Percentiles rank a stretch among this genome's conserved stretches.
phyloP scores from a whole-genome alignment of 2,113 vertebrate genomes.

The Takifugu bimaculatus region DNA sequence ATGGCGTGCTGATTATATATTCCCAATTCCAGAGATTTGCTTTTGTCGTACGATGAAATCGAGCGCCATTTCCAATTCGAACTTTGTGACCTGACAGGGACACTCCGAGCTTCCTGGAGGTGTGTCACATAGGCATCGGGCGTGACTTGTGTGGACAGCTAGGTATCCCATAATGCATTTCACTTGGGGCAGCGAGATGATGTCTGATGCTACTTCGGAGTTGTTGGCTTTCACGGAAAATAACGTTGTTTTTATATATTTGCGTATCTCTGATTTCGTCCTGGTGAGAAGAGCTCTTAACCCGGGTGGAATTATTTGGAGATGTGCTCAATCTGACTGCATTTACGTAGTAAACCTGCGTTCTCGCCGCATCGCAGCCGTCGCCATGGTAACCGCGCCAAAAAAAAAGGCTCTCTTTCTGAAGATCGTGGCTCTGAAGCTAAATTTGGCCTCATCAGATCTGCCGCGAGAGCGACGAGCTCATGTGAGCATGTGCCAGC shows the following conservation, averaged over 20 bases:
- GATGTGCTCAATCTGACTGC: conserved; percentile 46
- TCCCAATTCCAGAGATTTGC: no score
- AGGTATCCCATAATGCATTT: no score
- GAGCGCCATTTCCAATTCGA: no score
- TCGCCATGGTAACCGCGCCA: conserved; percentile 66
- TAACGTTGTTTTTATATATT: conserved; percentile 3
- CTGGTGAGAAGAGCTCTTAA: conserved; percentile 27
- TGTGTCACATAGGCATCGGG: no score
- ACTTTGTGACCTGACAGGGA: no score
- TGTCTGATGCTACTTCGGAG: no score
- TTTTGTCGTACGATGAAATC: no score
- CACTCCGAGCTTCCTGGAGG: no score
- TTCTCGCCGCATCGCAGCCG: conserved; percentile 42
- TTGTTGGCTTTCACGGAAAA: no score
- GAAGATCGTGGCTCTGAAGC: conserved; percentile 54
- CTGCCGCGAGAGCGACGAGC: conserved; percentile 14
- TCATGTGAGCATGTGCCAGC: background rate
- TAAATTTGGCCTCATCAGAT: conserved; percentile 50
- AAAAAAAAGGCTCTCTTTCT: conserved; percentile 52
- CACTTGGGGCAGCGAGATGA: no score
- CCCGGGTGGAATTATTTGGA: conserved; percentile 51
- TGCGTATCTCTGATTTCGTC: background rate
- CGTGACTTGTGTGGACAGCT: no score
- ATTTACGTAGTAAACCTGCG: conserved; percentile 46
- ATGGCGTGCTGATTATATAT: no score